Percentiles rank a stretch among this genome's conserved stretches.
Evolutionary conservation across 2,113 vertebrate species (phyloP).

Genomic region (Proteles cristata): DNA sequence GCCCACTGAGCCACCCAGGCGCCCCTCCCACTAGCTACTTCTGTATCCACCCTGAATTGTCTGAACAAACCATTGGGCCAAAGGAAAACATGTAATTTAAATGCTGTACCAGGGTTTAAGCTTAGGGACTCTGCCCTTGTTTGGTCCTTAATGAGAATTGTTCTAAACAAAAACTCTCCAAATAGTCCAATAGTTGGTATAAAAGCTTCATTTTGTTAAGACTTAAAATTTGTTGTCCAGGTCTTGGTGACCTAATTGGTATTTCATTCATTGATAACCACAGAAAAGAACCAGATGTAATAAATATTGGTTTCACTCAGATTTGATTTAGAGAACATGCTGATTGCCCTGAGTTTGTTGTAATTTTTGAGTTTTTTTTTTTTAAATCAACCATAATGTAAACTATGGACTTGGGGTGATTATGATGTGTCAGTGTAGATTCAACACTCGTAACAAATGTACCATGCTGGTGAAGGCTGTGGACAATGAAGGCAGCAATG

Average conservation of each 20-base stretch:
- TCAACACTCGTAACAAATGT: not conserved
- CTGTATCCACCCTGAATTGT: not conserved
- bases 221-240: not conserved
- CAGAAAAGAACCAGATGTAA: not conserved
- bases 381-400: not conserved
- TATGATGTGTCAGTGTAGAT: not conserved
- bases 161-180: conserved; percentile 7
- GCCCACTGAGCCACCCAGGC: too few species aligned
- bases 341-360: conserved; percentile 27
- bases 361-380: not conserved
- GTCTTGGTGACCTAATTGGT: not conserved
- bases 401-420: not conserved
- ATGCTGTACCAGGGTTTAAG: not conserved
- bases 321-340: not conserved
- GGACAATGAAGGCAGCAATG: not conserved
- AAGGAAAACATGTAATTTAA: conserved; percentile 25
- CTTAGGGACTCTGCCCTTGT: not conserved
- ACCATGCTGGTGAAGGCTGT: not conserved
- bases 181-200: not conserved
- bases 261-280: conserved; percentile 41
- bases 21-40: not conserved
- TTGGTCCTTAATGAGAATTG: conserved; percentile 11
- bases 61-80: not conserved
- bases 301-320: conserved; percentile 22
- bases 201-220: conserved; percentile 28